phyloP scores from a whole-genome alignment of 1,140 invertebrate species.

The Cephus cinctus region DNA sequence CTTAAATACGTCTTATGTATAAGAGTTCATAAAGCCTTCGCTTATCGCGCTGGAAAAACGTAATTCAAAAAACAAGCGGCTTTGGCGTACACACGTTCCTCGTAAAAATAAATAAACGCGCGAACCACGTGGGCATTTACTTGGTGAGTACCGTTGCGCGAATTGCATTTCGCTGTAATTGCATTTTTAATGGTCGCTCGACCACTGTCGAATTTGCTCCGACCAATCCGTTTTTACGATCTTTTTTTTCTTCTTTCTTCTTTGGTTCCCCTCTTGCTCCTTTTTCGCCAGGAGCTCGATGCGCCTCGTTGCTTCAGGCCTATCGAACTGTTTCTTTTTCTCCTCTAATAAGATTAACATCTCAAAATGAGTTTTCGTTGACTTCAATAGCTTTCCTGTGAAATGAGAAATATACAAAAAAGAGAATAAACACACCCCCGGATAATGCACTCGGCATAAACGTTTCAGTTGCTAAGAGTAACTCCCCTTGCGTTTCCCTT shows the following conservation, averaged over 20 bases:
- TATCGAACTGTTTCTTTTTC: slow-evolving; percentile 7
- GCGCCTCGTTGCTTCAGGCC: neutral
- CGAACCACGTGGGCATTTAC: too few relatives aligned
- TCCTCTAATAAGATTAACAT: slow-evolving; percentile 16
- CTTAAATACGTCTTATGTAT: too few relatives aligned
- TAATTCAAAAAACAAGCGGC: too few relatives aligned
- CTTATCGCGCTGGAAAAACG: too few relatives aligned
- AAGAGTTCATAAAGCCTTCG: too few relatives aligned
- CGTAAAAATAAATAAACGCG: too few relatives aligned
- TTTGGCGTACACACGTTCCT: too few relatives aligned
- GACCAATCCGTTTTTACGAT: slow-evolving; percentile 36
- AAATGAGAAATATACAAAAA: slow-evolving; percentile 1
- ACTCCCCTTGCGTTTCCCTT: neutral
- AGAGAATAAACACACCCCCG: neutral
- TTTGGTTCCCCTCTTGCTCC: neutral
- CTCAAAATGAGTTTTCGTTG: slow-evolving; percentile 31
- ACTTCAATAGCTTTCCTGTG: slow-evolving; percentile 10
- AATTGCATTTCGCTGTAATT: slow-evolving; percentile 44
- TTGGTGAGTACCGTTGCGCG: slow-evolving; percentile 28
- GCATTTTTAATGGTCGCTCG: slow-evolving; percentile 42
- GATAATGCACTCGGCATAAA: neutral
- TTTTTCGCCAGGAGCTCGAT: neutral
- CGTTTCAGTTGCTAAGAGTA: neutral
- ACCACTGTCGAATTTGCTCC: slow-evolving; percentile 39
- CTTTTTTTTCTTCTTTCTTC: slow-evolving; percentile 19